Base-by-base conservation (phyloP, 2,888 invertebrate species). In the Schizotus pectinicornis region DNA sequence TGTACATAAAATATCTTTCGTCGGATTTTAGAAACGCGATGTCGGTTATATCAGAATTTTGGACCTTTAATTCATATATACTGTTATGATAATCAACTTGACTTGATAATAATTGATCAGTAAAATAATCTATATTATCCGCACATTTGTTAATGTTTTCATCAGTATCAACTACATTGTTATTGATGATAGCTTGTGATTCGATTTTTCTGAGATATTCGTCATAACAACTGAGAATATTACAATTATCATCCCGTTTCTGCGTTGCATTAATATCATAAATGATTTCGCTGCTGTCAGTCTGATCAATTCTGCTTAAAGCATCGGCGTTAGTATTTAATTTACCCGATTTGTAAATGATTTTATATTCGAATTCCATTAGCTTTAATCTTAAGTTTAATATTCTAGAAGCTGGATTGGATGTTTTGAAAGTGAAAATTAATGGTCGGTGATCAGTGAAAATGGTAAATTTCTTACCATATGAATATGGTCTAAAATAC, bases 361-460 rank as follows among this genome's bases (percentile, higher is more conserved):
- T 67, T 47, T 64, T 56, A 46, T 68, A 74, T 6, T 69, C 61
- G 51, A 68, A 74, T 48, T 74, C 74, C 50, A 64, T 64, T 1
- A 74, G 46, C 51, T 63, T 56, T 6, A 75, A 48, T 7, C n/a
- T n/a, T n/a, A 71, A 76, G n/a, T 68, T 41, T 3, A 67, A 54
- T 36, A 74, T 32, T 35, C 69, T 56, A 1, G 68, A 67, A 3
- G 64, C 61, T 1, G 72, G 71, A 47, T 74, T 70, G 49, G 66
- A 68, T 0, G 67, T 61, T 2, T 63, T 47, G 13, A 68, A 55
- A 1, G 71, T 48, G 70, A 71, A 74, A 1, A 50, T 47, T 30
- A 72, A 43, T 1, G 71, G 67, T 41, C 53, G 51, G 43, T 74
- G 72, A 55, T 74, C 72, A 0, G 71, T 75, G 33, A 33, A 56